A percentile compares a stretch with the other conserved stretches of the same genome.
Evolutionary conservation across 1,140 invertebrate species (phyloP).

Genomic region (Lordiphosa collinella): DNA sequence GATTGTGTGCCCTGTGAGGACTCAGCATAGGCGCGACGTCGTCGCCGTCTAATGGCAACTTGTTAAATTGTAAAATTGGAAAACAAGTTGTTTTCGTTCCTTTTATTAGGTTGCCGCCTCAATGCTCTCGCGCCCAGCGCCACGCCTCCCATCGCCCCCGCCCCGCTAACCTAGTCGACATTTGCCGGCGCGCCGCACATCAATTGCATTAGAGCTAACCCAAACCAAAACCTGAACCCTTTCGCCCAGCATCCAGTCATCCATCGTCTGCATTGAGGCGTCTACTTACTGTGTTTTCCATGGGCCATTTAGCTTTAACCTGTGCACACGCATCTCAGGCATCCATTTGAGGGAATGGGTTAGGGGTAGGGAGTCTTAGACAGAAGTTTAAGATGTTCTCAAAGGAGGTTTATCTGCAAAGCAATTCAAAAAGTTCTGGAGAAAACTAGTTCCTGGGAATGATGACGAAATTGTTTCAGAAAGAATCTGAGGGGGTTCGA

Average conservation of each 20-base stretch:
- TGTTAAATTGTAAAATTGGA: conserved; percentile 79
- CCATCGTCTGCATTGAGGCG: conserved; percentile 25
- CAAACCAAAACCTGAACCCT: conserved; percentile 1
- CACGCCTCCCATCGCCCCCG: background rate
- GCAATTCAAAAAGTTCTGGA: too few relatives aligned
- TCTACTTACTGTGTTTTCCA: conserved; percentile 32
- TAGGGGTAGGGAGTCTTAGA: too few relatives aligned
- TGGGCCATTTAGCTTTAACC: conserved; percentile 62
- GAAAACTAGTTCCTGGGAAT: too few relatives aligned
- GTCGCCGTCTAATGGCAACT: conserved; percentile 68
- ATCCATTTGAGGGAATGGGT: background rate
- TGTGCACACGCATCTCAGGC: conserved; percentile 14
- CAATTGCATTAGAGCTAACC: conserved; percentile 43
- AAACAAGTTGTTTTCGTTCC: conserved; percentile 79
- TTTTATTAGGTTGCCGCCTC: conserved; percentile 77
- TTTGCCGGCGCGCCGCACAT: conserved; percentile 22
- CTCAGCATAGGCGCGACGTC: conserved; percentile 21
- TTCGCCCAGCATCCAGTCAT: conserved; percentile 9
- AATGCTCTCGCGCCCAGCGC: conserved; percentile 37
- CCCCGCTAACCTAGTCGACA: background rate
- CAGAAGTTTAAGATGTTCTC: too few relatives aligned
- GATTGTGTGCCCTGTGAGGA: conserved; percentile 23
- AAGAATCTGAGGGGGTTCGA: too few relatives aligned
- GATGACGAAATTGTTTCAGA: too few relatives aligned
- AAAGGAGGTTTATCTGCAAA: too few relatives aligned